Percentiles rank a stretch among this genome's conserved stretches.
These are phyloP conservation scores for Lycodopsis pacificus DNA, from an alignment of 2,797 vertebrate genomes.

Conservation along the genomic window DNA sequence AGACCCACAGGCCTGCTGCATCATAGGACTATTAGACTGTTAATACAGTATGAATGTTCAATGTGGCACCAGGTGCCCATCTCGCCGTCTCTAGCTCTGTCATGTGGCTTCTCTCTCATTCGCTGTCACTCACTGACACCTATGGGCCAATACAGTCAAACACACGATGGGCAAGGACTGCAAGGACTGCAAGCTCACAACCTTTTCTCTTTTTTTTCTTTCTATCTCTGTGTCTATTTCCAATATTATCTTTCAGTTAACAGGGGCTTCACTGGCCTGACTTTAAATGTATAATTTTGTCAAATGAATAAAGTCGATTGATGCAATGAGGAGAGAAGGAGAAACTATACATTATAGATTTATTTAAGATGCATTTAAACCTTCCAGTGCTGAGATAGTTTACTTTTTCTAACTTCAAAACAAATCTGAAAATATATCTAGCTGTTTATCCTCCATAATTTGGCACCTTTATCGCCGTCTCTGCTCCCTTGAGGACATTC, in stretches of 20 bases:
- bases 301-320: neutral
- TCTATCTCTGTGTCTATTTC: neutral
- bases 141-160: conserved; percentile 26
- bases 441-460: neutral
- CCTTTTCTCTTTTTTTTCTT: neutral
- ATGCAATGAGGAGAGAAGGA: neutral
- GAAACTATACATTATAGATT: neutral
- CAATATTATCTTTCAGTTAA: neutral
- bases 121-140: conserved; percentile 54
- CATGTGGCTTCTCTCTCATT: conserved; percentile 40
- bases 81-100: conserved; percentile 6
- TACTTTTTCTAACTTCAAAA: neutral
- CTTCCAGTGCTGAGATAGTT: neutral
- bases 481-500: neutral
- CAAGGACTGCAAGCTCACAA: neutral
- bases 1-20: conserved; percentile 59
- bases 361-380: neutral
- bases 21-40: conserved; percentile 53
- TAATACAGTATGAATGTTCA: conserved; percentile 40
- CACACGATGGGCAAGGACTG: conserved; percentile 2
- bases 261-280: neutral
- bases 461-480: neutral
- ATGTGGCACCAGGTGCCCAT: conserved; percentile 43
- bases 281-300: neutral
- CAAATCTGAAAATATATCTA: neutral